These are phyloP conservation scores for Parus major DNA, from an alignment of 2,113 vertebrate genomes.

Conservation along the genomic window DNA sequence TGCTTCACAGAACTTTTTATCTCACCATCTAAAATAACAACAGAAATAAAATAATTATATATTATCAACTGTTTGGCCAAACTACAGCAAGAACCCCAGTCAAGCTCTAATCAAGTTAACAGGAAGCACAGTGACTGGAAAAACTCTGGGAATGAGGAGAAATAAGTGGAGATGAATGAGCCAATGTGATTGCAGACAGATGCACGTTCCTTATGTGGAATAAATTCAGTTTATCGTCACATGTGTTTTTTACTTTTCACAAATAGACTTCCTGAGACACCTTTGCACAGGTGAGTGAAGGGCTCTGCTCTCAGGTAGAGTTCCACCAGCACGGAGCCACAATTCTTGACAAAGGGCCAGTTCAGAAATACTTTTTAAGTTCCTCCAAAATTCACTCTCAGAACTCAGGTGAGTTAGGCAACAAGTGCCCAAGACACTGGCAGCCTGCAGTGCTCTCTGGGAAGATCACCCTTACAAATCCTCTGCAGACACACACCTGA, in stretches of 20 bases:
- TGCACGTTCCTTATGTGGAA: rapidly evolving
- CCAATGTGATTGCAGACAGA: background rate
- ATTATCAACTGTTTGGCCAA: background rate
- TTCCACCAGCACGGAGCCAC: background rate
- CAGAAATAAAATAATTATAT: background rate
- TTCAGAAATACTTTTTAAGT: background rate
- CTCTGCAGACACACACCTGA: background rate
- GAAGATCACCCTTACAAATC: background rate
- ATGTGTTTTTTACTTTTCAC: background rate
- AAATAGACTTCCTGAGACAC: background rate
- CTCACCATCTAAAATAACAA: background rate
- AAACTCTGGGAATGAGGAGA: background rate
- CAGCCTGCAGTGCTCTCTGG: background rate
- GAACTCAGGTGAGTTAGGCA: background rate
- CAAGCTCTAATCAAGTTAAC: background rate
- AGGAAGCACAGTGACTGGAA: background rate
- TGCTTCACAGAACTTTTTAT: background rate
- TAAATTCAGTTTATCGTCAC: background rate
- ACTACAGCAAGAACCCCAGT: background rate
- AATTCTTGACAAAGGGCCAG: background rate
- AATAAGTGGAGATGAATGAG: background rate
- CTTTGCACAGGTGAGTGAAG: background rate
- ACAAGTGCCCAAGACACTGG: background rate
- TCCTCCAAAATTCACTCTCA: background rate
- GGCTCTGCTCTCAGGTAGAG: background rate